Conservation (phyloP, 2,888 invertebrate genomes). For the Cantharis lateralis region DNA sequence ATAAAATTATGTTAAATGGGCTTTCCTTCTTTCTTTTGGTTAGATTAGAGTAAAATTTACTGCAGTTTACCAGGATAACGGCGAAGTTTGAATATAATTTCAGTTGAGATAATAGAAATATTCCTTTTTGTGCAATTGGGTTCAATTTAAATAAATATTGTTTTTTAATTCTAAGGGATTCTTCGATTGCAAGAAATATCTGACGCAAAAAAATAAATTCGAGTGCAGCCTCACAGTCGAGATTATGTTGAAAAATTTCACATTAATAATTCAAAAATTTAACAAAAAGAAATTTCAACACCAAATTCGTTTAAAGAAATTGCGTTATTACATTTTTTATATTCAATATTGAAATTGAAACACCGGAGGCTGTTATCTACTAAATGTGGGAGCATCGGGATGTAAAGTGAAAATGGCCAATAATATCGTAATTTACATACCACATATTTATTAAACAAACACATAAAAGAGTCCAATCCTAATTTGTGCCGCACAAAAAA, state of each 20-base stretch:
- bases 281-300: not conserved
- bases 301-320: not conserved
- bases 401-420: not conserved
- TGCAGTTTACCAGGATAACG: no score
- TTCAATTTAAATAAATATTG: no score
- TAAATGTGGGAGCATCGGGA: not conserved
- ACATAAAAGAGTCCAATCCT: not conserved
- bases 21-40: no score
- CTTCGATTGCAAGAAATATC: no score
- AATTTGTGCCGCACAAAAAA: not conserved
- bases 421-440: not conserved
- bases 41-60: no score
- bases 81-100: no score
- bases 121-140: no score
- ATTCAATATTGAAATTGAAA: not conserved
- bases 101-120: no score
- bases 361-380: not conserved
- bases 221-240: not conserved
- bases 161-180: no score
- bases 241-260: not conserved
- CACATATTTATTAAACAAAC: not conserved
- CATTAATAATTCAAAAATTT: not conserved
- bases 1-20: no score
- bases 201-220: not conserved
- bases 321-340: not conserved